Conservation (phyloP, 2,113 vertebrate genomes). For the Gambusia holbrooki region DNA sequence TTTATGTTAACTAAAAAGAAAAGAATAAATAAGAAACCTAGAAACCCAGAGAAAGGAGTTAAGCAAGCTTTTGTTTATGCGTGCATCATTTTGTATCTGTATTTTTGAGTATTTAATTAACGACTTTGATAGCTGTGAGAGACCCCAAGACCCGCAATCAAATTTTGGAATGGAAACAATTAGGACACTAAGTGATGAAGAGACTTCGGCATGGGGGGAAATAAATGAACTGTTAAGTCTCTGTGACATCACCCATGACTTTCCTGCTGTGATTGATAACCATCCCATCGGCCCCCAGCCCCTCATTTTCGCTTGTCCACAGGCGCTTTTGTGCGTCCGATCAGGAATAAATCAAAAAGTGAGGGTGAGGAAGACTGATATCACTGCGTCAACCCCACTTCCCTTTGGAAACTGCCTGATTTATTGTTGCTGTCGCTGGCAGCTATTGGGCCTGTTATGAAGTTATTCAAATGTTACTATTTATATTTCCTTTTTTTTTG, state of each 20-base stretch:
- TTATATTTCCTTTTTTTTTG: slow-evolving; percentile 78
- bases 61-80: slow-evolving; percentile 22
- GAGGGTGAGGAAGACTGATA: slow-evolving; percentile 80
- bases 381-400: slow-evolving; percentile 73
- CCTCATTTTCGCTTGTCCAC: slow-evolving; percentile 76
- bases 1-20: slow-evolving; percentile 30
- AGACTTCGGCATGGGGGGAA: slow-evolving; percentile 68
- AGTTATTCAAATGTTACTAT: slow-evolving; percentile 78
- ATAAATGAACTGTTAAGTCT: slow-evolving; percentile 79
- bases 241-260: slow-evolving; percentile 72
- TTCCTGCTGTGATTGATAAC: slow-evolving; percentile 79
- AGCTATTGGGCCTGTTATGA: slow-evolving; percentile 69
- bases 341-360: slow-evolving; percentile 83
- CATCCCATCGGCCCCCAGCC: slow-evolving; percentile 72
- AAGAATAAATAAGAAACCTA: slow-evolving; percentile 1
- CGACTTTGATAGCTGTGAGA: slow-evolving; percentile 58
- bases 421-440: slow-evolving; percentile 74
- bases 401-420: slow-evolving; percentile 78
- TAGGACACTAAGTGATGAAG: slow-evolving; percentile 78
- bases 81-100: slow-evolving; percentile 52
- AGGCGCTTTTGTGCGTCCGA: slow-evolving; percentile 77
- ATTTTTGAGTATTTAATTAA: slow-evolving; percentile 74
- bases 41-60: slow-evolving; percentile 13
- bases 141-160: slow-evolving; percentile 71
- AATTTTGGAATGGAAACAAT: slow-evolving; percentile 76